Base-by-base conservation (phyloP, 2,113 vertebrate species). In the Amphiprion percula region DNA sequence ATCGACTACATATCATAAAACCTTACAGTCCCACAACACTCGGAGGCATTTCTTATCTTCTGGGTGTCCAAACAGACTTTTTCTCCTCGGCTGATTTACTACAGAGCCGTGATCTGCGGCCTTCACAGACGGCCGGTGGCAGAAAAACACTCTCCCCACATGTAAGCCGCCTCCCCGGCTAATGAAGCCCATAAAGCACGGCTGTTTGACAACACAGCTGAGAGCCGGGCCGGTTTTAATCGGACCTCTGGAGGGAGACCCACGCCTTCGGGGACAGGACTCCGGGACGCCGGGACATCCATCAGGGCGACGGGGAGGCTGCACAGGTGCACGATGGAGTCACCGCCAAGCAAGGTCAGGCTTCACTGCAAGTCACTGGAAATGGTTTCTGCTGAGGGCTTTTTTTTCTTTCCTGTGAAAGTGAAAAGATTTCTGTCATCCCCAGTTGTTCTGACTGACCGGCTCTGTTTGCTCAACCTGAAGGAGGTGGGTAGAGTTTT, bases 101-200 rank as follows among this genome's bases (percentile, higher is more conserved):
- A 88, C 85, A 82, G 69, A 91, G 87, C 85, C 73, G n/a, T 82
- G 91, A 94, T 93, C 94, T 93, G 84, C 90, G 85, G 82, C 84
- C 92, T 92, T 91, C 89, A 91, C 92, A 88, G 93, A 94, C 93
- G 90, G 92, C 91, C 93, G 91, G 92, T 94, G 92, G 93, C 94
- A 93, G 94, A 94, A 94, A 94, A 95, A 94, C 87, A 93, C 89
- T 80, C 92, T 92, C 79, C 71, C 90, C 84, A 90, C 89, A 90
- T 94, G 93, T 92, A 91, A 88, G 91, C 89, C 86, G 82, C 88
- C 83, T 82, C 85, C 73, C 73, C 23, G 28, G 19, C 87, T 94
- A 94, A 94, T 94, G 94, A 94, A 91, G 88, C 83, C 88, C 91
- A 92, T 94, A 95, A 94, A 95, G 61, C 88, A 91, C 8, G 92